Conservation (phyloP, 2,888 invertebrate species). For the Pandemis corylana region DNA sequence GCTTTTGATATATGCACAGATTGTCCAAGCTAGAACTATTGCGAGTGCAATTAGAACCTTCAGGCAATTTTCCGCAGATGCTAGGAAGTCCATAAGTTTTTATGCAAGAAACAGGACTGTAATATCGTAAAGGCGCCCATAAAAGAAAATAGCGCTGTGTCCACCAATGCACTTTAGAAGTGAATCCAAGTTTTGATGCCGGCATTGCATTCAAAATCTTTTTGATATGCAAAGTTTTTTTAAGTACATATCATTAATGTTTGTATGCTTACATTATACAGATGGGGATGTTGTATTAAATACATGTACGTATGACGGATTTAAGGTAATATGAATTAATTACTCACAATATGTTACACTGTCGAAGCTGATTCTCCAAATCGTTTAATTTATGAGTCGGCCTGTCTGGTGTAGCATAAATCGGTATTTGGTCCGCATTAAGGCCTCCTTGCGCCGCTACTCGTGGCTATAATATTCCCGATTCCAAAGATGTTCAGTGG, state of each 20-base stretch:
- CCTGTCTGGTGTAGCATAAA: conserved; percentile 22
- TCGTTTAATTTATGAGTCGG: conserved; percentile 15
- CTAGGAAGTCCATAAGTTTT: conserved; percentile 40
- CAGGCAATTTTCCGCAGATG: conserved; percentile 29
- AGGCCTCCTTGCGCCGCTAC: conserved; percentile 5
- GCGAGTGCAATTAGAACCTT: conserved; percentile 36
- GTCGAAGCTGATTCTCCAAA: conserved; percentile 3
- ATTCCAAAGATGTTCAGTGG: conserved; percentile 25
- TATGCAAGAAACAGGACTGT: conserved; percentile 36
- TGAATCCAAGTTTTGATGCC: conserved; percentile 21
- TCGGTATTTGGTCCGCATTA: conserved; percentile 23
- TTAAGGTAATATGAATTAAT: conserved; percentile 1
- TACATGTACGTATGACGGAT: background rate
- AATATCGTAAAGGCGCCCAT: conserved; percentile 42
- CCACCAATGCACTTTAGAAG: conserved; percentile 30
- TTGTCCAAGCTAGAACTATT: conserved; percentile 17
- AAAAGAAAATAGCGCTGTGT: conserved; percentile 37
- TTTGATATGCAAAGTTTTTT: background rate
- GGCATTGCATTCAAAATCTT: conserved; percentile 5
- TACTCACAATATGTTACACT: background rate
- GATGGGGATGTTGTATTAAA: too few species aligned
- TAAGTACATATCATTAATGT: background rate
- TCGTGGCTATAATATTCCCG: conserved; percentile 16
- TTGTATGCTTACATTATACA: too few species aligned
- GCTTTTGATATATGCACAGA: background rate